Conservation (phyloP, 1,140 invertebrate genomes). For the Homarus americanus region DNA sequence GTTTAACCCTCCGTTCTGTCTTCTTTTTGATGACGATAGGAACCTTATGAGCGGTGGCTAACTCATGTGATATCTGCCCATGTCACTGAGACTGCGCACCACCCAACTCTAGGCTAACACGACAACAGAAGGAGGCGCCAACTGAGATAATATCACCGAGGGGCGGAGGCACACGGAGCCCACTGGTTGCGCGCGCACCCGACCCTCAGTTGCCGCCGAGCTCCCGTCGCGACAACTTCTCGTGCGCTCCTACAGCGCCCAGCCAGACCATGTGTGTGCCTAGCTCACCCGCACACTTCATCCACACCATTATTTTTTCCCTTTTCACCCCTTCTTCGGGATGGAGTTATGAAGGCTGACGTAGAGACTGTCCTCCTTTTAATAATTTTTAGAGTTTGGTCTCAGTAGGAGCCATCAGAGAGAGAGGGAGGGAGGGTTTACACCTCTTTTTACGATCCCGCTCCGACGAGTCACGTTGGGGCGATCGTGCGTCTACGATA, state of each 20-base stretch:
- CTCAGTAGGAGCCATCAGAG: conserved; percentile 3
- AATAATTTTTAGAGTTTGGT: no score
- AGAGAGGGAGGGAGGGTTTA: conserved; percentile 26
- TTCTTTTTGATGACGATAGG: conserved; percentile 68
- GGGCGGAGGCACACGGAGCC: conserved; percentile 47
- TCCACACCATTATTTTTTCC: not conserved
- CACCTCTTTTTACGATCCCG: conserved; percentile 52
- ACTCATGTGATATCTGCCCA: conserved; percentile 66
- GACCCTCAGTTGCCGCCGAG: conserved; percentile 63
- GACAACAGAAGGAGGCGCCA: conserved; percentile 67
- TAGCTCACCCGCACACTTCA: no score
- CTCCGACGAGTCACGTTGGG: conserved; percentile 33
- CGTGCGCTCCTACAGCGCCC: not conserved
- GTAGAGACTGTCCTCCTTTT: not conserved
- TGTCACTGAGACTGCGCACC: conserved; percentile 68
- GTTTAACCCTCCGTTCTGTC: conserved; percentile 61
- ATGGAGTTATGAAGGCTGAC: no score
- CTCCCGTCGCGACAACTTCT: conserved; percentile 17
- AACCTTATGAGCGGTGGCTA: conserved; percentile 68
- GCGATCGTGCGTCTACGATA: conserved; percentile 70
- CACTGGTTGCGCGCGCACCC: conserved; percentile 61
- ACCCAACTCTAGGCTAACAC: conserved; percentile 39
- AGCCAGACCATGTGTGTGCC: conserved; percentile 8
- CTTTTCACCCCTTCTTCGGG: not conserved
- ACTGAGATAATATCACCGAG: conserved; percentile 65